Percentiles rank a stretch among this genome's conserved stretches.
phyloP scores from a whole-genome alignment of 1,140 invertebrate genomes.

The Acyrthosiphon pisum region DNA sequence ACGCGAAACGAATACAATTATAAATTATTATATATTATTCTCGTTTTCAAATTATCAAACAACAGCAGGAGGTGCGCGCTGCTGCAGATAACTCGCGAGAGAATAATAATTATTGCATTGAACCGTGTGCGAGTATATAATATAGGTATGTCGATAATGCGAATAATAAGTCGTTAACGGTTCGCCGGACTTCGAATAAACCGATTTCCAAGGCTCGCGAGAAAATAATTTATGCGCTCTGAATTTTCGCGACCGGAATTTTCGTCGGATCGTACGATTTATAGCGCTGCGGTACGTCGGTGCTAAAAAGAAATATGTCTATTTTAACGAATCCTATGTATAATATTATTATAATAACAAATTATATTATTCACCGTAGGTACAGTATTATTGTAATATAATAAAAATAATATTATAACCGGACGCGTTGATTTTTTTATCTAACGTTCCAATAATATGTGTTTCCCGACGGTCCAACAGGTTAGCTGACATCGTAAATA shows the following conservation, averaged over 20 bases:
- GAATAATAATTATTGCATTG: slow-evolving; percentile 8
- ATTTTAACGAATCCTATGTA: neutral
- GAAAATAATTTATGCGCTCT: neutral
- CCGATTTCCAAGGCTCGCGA: neutral
- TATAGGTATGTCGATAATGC: neutral
- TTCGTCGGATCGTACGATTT: neutral
- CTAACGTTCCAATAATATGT: neutral
- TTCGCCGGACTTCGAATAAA: neutral
- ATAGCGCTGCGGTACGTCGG: neutral
- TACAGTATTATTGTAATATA: neutral
- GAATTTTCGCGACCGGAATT: neutral
- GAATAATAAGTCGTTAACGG: slow-evolving; percentile 37
- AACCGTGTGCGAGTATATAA: neutral
- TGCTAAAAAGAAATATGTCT: neutral
- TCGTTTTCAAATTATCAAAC: slow-evolving; percentile 34
- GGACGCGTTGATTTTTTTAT: neutral
- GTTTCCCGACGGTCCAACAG: neutral
- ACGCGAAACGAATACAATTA: neutral
- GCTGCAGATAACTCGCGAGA: neutral
- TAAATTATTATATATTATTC: slow-evolving; percentile 16
- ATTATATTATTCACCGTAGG: neutral
- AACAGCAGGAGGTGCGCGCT: neutral
- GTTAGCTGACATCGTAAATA: neutral
- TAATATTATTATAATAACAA: too few relatives aligned
- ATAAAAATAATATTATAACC: neutral